Percentiles rank a stretch among this genome's conserved stretches.
Conservation (phyloP, 1,140 invertebrate species). For the Nasonia giraulti region DNA sequence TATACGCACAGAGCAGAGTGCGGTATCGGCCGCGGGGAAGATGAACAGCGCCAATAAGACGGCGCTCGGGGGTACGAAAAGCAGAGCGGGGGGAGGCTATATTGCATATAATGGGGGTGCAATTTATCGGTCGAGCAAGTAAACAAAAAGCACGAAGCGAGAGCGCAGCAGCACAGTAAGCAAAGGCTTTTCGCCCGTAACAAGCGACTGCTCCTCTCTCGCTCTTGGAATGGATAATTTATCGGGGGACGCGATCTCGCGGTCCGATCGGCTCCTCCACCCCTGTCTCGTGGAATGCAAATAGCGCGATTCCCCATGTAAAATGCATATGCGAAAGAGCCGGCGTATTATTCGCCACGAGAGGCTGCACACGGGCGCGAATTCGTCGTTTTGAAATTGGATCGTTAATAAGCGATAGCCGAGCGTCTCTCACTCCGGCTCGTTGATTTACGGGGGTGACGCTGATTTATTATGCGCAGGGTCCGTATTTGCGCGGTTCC, state of each 20-base stretch:
- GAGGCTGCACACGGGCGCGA: constrained; percentile 36
- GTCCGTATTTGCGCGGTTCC: not conserved
- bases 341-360: constrained; percentile 19
- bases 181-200: constrained; percentile 7
- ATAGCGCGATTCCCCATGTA: constrained; percentile 54
- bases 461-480: constrained; percentile 37
- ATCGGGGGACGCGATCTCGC: constrained; percentile 48
- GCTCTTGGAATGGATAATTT: constrained; percentile 25
- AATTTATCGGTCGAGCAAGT: constrained; percentile 14
- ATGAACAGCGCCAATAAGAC: not conserved
- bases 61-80: not conserved
- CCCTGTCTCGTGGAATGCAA: constrained; percentile 55
- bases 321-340: constrained; percentile 51
- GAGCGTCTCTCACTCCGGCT: not conserved
- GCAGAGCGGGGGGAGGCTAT: not conserved
- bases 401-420: constrained; percentile 61
- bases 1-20: not conserved
- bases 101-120: not conserved
- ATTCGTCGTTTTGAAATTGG: constrained; percentile 57
- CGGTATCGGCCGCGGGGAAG: not conserved
- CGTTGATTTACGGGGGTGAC: constrained; percentile 27
- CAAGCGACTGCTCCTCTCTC: not conserved
- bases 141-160: not conserved
- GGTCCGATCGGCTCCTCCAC: not conserved
- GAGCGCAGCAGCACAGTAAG: not conserved